Base-by-base conservation (phyloP, 2,113 vertebrate genomes). In the Melanerpes aurifrons region DNA sequence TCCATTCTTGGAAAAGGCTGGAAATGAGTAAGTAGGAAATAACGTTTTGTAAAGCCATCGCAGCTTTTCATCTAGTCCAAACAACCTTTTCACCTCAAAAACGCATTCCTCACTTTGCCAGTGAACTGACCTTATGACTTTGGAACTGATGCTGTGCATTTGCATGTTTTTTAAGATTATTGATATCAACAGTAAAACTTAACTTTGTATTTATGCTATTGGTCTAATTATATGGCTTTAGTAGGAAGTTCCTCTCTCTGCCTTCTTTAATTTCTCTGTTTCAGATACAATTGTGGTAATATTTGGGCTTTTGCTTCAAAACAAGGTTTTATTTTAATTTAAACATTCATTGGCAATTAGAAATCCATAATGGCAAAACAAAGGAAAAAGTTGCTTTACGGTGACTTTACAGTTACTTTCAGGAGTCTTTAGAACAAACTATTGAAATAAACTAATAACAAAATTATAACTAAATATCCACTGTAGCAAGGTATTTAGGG, bases 11-110 rank as follows among this genome's bases (percentile, higher is more conserved):
- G 72, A 86, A 96, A 96, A 82, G 66, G 13, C 80, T 91, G 87
- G 62, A 78, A 69, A 94, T 95, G 4, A 96, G 83, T 96, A 96
- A 97, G 26, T 83, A 92, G 85, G 90, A 96, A 95, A 94, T 91
- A 22, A 91, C 28, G 71, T 80, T 94, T 81, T 94, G 59, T 80
- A 90, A 87, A 95, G 57, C 26, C 56, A 86, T 72, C 56, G 70
- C 57, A 74, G 43, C 67, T 94, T 83, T 89, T 81, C 47, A 73
- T 90, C 71, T 71, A 68, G 47, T 86, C 48, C 76, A 82, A 83
- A 84, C 37, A 64, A 57, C 58, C 89, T 71, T 76, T 76, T 26
- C 29, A 90, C 31, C 54, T n/a, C 32, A 61, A 64, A 73, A 62
- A 16, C n/a, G 11, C 19, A 48, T 63, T 54, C 56, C 43, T 25